These are phyloP conservation scores for Clarias magur DNA, from an alignment of 2,113 vertebrate species.

Conservation along the genomic window DNA sequence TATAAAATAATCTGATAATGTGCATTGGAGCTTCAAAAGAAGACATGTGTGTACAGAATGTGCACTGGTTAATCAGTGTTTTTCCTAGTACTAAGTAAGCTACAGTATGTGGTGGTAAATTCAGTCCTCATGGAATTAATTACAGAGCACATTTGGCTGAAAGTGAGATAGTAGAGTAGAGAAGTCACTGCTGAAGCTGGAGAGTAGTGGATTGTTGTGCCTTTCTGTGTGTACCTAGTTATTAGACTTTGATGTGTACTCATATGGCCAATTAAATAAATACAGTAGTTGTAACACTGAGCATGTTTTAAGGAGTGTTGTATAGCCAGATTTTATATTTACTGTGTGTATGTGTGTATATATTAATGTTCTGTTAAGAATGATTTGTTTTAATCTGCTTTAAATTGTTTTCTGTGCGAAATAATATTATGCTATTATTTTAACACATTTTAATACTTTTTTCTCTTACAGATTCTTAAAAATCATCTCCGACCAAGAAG, in stretches of 20 bases:
- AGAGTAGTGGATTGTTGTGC: no score
- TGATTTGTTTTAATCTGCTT: no score
- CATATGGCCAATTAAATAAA: no score
- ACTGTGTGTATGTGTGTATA: no score
- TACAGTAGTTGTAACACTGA: not conserved
- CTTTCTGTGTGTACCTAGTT: not conserved
- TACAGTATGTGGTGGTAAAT: not conserved
- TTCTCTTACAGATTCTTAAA: slow-evolving; percentile 38
- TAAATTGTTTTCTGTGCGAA: no score
- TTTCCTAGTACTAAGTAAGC: not conserved
- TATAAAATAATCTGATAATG: not conserved
- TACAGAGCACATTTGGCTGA: not conserved
- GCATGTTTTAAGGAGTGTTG: not conserved
- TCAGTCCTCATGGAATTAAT: not conserved
- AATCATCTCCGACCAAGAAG: not conserved
- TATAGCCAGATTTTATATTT: not conserved
- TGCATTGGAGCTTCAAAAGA: not conserved
- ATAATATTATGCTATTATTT: no score
- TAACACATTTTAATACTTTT: not conserved
- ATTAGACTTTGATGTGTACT: not conserved
- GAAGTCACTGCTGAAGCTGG: not conserved
- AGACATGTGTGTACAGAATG: not conserved
- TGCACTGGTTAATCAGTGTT: not conserved
- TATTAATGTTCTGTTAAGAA: no score
- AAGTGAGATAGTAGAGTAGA: not conserved